phyloP scores from a whole-genome alignment of 2,113 vertebrate genomes.

The Neotoma lepida region DNA sequence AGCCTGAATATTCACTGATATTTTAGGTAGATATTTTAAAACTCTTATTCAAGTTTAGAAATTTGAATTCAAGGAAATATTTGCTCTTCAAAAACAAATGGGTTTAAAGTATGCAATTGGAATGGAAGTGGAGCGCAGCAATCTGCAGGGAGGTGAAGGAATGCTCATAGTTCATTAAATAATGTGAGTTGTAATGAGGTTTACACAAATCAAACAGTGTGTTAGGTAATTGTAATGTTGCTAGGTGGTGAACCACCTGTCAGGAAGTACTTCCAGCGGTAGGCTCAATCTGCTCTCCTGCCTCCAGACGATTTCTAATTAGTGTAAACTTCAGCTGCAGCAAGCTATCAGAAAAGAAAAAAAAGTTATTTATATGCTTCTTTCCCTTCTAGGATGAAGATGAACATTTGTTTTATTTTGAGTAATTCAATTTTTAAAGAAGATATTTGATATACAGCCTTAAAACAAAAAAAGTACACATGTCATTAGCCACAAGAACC shows the following conservation, averaged over 20 bases:
- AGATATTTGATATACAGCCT: neutral
- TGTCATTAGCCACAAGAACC: neutral
- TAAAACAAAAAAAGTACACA: neutral
- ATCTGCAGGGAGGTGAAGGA: conserved; percentile 78
- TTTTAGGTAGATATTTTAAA: neutral
- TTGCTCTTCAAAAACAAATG: conserved; percentile 54
- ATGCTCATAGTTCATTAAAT: conserved; percentile 86
- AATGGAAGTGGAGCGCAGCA: conserved; percentile 48
- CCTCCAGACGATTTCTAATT: conserved; percentile 86
- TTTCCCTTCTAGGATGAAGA: conserved; percentile 20
- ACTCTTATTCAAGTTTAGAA: conserved; percentile 27
- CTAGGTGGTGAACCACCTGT: conserved; percentile 86
- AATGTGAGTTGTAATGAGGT: conserved; percentile 83
- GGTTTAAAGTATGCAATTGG: neutral
- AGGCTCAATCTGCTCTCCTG: conserved; percentile 83
- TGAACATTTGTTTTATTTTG: conserved; percentile 69
- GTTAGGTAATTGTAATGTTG: conserved; percentile 85
- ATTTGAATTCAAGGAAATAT: neutral
- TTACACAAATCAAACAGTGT: conserved; percentile 86
- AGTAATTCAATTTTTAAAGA: conserved; percentile 66
- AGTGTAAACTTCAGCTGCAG: conserved; percentile 82
- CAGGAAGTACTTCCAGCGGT: conserved; percentile 82
- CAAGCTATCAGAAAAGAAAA: conserved; percentile 65
- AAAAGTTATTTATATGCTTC: conserved; percentile 56
- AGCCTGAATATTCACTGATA: neutral